Base-by-base conservation (phyloP, 2,888 invertebrate species). In the Stictocephala bisonia region DNA sequence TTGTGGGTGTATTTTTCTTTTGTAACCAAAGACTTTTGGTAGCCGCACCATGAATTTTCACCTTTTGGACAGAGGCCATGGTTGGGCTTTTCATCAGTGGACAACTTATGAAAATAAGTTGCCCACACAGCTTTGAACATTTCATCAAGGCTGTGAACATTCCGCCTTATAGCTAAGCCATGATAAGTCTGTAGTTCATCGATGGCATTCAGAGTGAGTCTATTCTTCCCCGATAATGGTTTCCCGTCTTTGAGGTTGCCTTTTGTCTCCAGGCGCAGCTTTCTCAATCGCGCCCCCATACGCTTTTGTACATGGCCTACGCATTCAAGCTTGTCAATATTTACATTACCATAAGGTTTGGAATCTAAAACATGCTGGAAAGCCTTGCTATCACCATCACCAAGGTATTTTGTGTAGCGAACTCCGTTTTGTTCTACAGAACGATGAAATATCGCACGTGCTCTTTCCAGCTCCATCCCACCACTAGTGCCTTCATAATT, bases 391-490 rank as follows among this genome's bases (percentile, higher is more conserved):
- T 71, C 40, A n/a, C 76, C 74, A 48, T 74, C 71, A 7, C 76
- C 68, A n/a, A 76, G 35, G 41, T 76, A 76, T n/a, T 71, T 71
- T 3, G 41, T 26, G 35, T 75, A 76, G 24, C 73, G 35, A 9
- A 76, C 74, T 50, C 67, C 58, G 51, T 72, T 53, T 31, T 15
- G 13, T 35, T 58, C 50, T 15, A 50, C 20, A n/a, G 76, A 77
- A 18, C 75, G 66, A 26, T 73, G 24, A 64, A 72, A 74, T 6
- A 75, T 74, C 15, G 69, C 13, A 22, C 11, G 6, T 18, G 56
- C 73, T 11, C 77, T 76, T 11, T 24, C 66, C 2, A 75, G 66
- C 56, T 77, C 77, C 75, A 77, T 76, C 3, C 73, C 73, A 13
- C 76, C 76, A 60, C 76, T 76, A 1, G 41, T 58, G 20, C 73